Evolutionary conservation across 2,113 vertebrate genomes (phyloP), one percentile per base, ranked within the genome.

Genomic region (Bubo blakistoni): DNA sequence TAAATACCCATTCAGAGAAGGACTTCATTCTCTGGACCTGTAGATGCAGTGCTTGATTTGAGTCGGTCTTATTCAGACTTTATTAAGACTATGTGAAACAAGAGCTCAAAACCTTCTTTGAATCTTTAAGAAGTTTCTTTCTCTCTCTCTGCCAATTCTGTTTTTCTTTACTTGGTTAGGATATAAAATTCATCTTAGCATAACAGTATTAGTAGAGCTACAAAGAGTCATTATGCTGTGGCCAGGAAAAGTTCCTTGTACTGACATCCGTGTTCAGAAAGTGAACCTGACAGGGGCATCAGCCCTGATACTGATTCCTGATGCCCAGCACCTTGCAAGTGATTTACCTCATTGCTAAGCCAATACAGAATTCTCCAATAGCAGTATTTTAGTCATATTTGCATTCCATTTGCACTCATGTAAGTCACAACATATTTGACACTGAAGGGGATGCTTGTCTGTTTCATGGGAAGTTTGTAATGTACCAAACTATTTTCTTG

Each of bases 151-250:
- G 7, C 17, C 21, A 29, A 2, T 44, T 74, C 66, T 44, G 27
- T 47, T 79, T 69, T 87, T 70, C 10, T 88, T 81, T 85, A 44
- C 19, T 69, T 65, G 2, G 7, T 46, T 46, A 51, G 58, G 24
- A 27, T 58, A 42, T n/a, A 55, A 47, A 67, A 42, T 36, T 42
- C 7, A 13, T 44, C 32, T 70, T 70, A 46, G 11, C 49, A 21
- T 65, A 77, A 65, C 8, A 52, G 6, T 14, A 44, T 25, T 80
- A 69, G 40, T 12, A 81, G n/a, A 85, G 7, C 6, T n/a, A 22
- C 30, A 54, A 66, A 51, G 5, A 44, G 8, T 49, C 20, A 29
- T 29, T 36, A 6, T 0, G 0, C 6, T 66, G 6, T 9, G 80
- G 59, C 18, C 46, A 73, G 30, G 32, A 82, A 51, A 76, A 86